phyloP scores from a whole-genome alignment of 2,888 invertebrate genomes.

The Leptura quadrifasciata region DNA sequence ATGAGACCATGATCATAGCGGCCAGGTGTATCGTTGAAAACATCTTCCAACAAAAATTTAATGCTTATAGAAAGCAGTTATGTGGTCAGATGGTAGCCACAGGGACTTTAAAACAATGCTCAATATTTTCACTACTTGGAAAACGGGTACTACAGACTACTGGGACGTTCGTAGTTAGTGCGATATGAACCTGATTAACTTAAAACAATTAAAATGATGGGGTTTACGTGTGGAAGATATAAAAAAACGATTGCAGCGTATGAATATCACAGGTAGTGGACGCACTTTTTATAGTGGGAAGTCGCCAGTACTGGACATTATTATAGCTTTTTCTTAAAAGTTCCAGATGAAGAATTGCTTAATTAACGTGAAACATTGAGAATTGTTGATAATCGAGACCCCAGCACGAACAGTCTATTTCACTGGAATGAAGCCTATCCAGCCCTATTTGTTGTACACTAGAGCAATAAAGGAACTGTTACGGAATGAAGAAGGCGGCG shows the following conservation, averaged over 20 bases:
- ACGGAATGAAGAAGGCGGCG: constrained; percentile 67
- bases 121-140: constrained; percentile 82
- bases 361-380: constrained; percentile 82
- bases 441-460: constrained; percentile 84
- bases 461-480: constrained; percentile 79
- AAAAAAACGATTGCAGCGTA: constrained; percentile 76
- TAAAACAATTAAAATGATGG: constrained; percentile 84
- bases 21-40: constrained; percentile 89
- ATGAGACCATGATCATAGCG: constrained; percentile 92
- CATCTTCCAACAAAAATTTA: constrained; percentile 82
- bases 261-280: constrained; percentile 78
- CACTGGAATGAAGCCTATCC: constrained; percentile 77
- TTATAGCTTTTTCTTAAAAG: constrained; percentile 87
- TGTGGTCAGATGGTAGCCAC: constrained; percentile 88
- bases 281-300: constrained; percentile 75
- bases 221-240: constrained; percentile 84
- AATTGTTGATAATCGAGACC: constrained; percentile 83
- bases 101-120: constrained; percentile 90
- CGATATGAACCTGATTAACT: constrained; percentile 80
- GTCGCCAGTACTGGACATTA: constrained; percentile 80
- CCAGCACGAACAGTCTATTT: constrained; percentile 85
- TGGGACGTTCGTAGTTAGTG: constrained; percentile 78
- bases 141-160: constrained; percentile 61
- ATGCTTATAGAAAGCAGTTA: constrained; percentile 85
- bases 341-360: constrained; percentile 74